phyloP scores from a whole-genome alignment of 2,888 invertebrate species.

The Thymelicus acteon region DNA sequence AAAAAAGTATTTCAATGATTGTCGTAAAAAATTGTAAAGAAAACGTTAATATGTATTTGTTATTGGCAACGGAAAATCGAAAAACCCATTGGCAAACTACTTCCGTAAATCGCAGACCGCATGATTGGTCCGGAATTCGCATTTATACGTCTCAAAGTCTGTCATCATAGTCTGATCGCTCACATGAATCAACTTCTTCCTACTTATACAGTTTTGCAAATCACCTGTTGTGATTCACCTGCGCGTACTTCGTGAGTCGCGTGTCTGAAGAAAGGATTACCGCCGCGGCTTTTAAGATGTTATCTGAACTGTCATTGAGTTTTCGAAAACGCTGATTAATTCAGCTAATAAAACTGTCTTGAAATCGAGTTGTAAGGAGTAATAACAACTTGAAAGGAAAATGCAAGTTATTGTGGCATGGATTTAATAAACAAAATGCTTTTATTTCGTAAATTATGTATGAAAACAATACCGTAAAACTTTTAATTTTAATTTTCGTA shows the following conservation, averaged over 20 bases:
- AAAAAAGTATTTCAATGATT: too few species aligned
- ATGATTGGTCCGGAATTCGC: not conserved
- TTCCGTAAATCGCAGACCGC: too few species aligned
- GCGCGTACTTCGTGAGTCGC: conserved; percentile 38
- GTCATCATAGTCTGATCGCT: conserved; percentile 9
- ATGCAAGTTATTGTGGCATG: too few species aligned
- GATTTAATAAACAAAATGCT: too few species aligned
- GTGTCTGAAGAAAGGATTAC: conserved; percentile 35
- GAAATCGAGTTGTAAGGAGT: not conserved
- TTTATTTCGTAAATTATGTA: too few species aligned
- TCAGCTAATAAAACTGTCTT: conserved; percentile 12
- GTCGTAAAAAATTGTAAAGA: too few species aligned
- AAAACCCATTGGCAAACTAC: too few species aligned
- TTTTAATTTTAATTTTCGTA: too few species aligned
- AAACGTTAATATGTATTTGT: too few species aligned
- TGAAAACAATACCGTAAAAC: too few species aligned
- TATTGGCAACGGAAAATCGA: too few species aligned
- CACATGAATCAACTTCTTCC: conserved; percentile 34
- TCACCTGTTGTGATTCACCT: conserved; percentile 66
- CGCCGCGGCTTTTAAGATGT: conserved; percentile 44
- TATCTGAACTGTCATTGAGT: conserved; percentile 34
- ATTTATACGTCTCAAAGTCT: conserved; percentile 20
- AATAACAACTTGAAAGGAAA: too few species aligned
- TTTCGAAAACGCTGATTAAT: conserved; percentile 35
- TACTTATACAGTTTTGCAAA: conserved; percentile 68